phyloP scores from a whole-genome alignment of 1,140 invertebrate species.

The Drosophila bipectinata region DNA sequence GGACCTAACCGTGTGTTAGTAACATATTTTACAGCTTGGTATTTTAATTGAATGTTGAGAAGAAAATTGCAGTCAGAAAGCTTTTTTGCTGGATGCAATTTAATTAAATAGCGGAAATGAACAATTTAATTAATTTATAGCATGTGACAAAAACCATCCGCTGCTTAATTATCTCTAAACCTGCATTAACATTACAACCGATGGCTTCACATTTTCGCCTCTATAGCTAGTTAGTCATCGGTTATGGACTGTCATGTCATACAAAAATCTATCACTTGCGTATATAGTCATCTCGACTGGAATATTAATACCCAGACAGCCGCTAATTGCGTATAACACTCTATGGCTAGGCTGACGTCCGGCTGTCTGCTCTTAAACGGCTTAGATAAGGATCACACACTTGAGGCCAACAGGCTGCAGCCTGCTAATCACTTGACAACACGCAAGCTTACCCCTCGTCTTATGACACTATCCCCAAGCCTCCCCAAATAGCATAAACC shows the following conservation, averaged over 20 bases:
- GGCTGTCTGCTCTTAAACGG: constrained; percentile 33
- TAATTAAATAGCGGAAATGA: constrained; percentile 75
- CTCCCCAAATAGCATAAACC: constrained; percentile 10
- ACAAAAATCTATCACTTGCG: neutral
- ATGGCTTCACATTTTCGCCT: constrained; percentile 1
- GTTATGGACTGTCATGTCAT: constrained; percentile 9
- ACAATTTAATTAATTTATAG: constrained; percentile 75
- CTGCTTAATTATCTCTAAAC: constrained; percentile 24
- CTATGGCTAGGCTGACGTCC: constrained; percentile 29
- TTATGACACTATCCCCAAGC: neutral
- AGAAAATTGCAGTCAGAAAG: constrained; percentile 24
- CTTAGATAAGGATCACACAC: constrained; percentile 56
- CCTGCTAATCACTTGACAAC: constrained; percentile 63
- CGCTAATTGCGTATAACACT: constrained; percentile 35
- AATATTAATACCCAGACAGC: constrained; percentile 23
- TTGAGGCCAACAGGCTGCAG: constrained; percentile 19
- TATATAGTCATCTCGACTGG: constrained; percentile 1
- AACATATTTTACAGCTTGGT: constrained; percentile 42
- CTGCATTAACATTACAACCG: constrained; percentile 16
- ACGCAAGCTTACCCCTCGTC: constrained; percentile 39
- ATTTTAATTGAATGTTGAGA: constrained; percentile 68
- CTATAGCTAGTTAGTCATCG: constrained; percentile 6
- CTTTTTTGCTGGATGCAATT: constrained; percentile 26
- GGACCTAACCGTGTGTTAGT: neutral
- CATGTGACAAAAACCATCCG: constrained; percentile 33